phyloP scores from a whole-genome alignment of 2,113 vertebrate genomes.

The Clarias gariepinus region DNA sequence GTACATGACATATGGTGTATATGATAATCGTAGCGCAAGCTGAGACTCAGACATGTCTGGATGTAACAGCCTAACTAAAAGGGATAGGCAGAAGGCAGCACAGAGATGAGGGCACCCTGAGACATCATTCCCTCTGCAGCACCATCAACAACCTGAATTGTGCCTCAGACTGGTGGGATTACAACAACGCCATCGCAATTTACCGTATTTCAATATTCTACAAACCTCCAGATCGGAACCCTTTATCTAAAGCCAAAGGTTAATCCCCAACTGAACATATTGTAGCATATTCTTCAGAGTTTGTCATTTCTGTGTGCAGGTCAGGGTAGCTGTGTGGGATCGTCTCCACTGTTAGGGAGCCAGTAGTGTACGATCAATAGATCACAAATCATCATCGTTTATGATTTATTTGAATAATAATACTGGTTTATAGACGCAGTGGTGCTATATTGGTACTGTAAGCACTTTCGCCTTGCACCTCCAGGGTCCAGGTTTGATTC shows the following conservation, averaged over 20 bases:
- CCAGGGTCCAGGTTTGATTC: no score
- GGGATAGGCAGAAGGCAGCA: neutral
- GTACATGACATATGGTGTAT: conserved; percentile 7
- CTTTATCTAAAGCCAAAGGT: neutral
- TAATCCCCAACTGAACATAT: neutral
- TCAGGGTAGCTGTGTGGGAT: neutral
- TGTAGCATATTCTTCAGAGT: neutral
- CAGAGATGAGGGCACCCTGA: neutral
- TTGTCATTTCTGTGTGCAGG: neutral
- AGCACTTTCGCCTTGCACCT: no score
- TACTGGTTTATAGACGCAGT: no score
- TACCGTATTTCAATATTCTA: neutral
- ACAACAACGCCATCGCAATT: neutral
- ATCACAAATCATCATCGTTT: neutral
- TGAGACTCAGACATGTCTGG: neutral
- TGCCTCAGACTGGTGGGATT: neutral
- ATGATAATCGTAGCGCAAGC: conserved; percentile 25
- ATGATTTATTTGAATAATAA: neutral
- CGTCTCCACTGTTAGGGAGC: neutral
- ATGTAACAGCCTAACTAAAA: conserved; percentile 5
- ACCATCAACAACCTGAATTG: neutral
- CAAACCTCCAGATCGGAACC: neutral
- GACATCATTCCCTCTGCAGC: neutral
- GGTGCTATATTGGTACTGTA: no score
- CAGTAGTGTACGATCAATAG: neutral